Percentiles rank a stretch among this genome's conserved stretches.
Conservation (phyloP, 2,888 invertebrate genomes). For the Colostygia pectinataria region DNA sequence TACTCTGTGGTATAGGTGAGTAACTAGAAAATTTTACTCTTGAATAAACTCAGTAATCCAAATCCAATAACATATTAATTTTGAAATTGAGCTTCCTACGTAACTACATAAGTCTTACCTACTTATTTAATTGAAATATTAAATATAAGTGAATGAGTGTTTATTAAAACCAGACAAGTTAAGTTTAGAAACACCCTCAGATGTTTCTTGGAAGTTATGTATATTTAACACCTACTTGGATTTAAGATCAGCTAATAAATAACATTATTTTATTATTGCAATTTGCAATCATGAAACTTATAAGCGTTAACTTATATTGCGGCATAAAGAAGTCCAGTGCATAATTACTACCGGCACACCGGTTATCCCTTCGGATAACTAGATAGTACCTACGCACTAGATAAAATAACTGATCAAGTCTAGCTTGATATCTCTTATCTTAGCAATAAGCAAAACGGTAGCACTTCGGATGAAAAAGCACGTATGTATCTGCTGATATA, state of each 20-base stretch:
- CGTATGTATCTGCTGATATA: constrained; percentile 51
- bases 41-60: too few species aligned
- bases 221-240: constrained; percentile 2
- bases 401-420: constrained; percentile 2
- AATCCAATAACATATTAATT: too few species aligned
- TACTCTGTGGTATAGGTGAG: too few species aligned
- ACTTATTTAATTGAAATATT: too few species aligned
- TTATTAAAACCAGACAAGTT: neutral
- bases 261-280: constrained; percentile 12
- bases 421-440: constrained; percentile 14
- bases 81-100: too few species aligned
- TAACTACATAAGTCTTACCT: too few species aligned
- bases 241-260: neutral
- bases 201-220: constrained; percentile 4
- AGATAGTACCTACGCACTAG: constrained; percentile 1
- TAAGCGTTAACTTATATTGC: constrained; percentile 25
- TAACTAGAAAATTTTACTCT: too few species aligned
- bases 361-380: constrained; percentile 17
- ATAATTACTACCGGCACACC: constrained; percentile 30
- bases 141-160: too few species aligned
- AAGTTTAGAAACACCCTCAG: constrained; percentile 1
- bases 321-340: constrained; percentile 26
- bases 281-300: constrained; percentile 18
- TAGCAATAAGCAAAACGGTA: constrained; percentile 38
- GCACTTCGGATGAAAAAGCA: constrained; percentile 42